Base-by-base conservation (phyloP, 2,888 invertebrate species). In the Plagiodera versicolora region DNA sequence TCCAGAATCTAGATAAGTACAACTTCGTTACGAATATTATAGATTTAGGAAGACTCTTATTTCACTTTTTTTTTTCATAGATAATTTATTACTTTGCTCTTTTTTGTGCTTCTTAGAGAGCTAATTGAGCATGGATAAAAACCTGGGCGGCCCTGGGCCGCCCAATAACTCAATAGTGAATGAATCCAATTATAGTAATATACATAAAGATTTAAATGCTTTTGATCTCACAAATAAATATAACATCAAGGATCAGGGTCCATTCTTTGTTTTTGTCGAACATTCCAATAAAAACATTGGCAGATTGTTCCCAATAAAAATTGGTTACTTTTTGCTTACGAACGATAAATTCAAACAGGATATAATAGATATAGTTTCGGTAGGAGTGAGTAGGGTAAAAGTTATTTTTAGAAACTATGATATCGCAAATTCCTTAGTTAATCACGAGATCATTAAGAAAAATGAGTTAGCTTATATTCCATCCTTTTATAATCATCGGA, bases 391-490 rank as follows among this genome's bases (percentile, higher is more conserved):
- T n/a, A n/a, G n/a, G 16, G 44, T 44, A 3, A 44, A 44, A 44
- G 44, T 44, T 3, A 44, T 44, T 9, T 44, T 3, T 10, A 44
- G 10, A 5, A 44, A 46, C 16, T 46, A 14, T 16, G 46, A 46
- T 16, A 46, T 14, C 2, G 46, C 46, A n/a, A 46, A 46, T 8
- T 46, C 16, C 17, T 6, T 46, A 10, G 46, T 46, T n/a, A 46
- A 46, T 46, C 46, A 46, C 16, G 46, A 14, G 24, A n/a, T 53
- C 4, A 53, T 44, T 19, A 14, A 10, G 14, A 53, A 44, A 39
- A 53, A 53, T 44, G 9, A 44, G n/a, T 44, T 53, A 19, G 53
- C 53, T 1, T 53, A 44, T 20, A 53, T 53, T 53, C 53, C 52
- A 39, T 32, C 10, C 8, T 54, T 45, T 28, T 39, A 24, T 19